Evolutionary conservation across 2,888 invertebrate genomes (phyloP).

Genomic region (Megastigmus dorsalis): DNA sequence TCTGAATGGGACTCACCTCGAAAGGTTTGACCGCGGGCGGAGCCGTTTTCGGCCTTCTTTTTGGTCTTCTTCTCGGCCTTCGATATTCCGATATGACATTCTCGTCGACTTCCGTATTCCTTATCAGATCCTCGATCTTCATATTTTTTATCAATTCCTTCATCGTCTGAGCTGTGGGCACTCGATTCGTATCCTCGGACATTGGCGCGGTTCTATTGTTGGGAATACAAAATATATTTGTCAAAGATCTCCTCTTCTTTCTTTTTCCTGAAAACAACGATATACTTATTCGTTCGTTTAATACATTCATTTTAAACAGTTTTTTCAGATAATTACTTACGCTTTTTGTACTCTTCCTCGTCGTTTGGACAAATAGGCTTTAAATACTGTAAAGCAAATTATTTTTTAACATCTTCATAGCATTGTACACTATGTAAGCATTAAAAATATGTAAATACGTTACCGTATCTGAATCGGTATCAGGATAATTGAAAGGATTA

Average conservation of each 20-base stretch:
- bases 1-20: background rate
- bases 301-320: too few species aligned
- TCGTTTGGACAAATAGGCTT: constrained; percentile 36
- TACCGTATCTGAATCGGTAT: constrained; percentile 48
- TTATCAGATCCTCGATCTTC: constrained; percentile 48
- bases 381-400: constrained; percentile 37
- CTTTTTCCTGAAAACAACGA: constrained; percentile 29
- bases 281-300: too few species aligned
- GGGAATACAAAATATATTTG: constrained; percentile 1
- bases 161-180: constrained; percentile 17
- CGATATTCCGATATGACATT: background rate
- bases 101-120: constrained; percentile 10
- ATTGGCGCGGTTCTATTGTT: constrained; percentile 47
- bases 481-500: constrained; percentile 37
- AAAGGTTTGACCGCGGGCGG: constrained; percentile 23
- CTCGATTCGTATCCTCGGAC: background rate
- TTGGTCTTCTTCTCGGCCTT: constrained; percentile 9
- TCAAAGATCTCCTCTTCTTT: constrained; percentile 28
- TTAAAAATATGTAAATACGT: background rate
- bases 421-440: too few species aligned
- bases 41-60: constrained; percentile 42
- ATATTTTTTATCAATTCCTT: constrained; percentile 42
- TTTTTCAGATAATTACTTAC: constrained; percentile 24
- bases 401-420: background rate
- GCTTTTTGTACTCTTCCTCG: background rate